Base-by-base conservation (phyloP, 2,888 invertebrate species). In the Protula sp. region DNA sequence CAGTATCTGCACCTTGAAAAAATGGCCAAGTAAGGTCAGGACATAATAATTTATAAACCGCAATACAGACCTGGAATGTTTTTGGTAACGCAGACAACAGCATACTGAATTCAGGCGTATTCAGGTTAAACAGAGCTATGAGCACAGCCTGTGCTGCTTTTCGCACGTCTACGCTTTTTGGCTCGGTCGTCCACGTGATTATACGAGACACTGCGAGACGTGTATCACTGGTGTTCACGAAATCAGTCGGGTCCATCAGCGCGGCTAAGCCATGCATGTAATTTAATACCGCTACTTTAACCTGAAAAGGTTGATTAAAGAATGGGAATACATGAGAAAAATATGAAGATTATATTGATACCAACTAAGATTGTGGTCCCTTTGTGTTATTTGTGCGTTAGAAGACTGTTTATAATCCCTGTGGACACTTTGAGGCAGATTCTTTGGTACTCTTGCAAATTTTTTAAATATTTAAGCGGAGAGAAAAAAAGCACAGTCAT, bases 41-140 rank as follows among this genome's bases (percentile, higher is more conserved):
- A n/a, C n/a, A n/a, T n/a, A n/a, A n/a, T n/a, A n/a, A n/a, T n/a
- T n/a, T n/a, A n/a, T n/a, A n/a, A 38, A 38, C 9, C 9, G 19
- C 38, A 38, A 14, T 38, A 45, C 69, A 63, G 65, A 78, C 79
- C 74, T 79, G 79, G 77, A 80, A 79, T 71, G 77, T 70, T 71
- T 82, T 82, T 2, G 83, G 82, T 52, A 85, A 73, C 47, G 74
- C 78, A 53, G 81, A 77, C 54, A 84, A 70, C 67, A 94, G 84
- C 77, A 89, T 86, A 47, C 92, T 92, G 81, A 94, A 90, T 85
- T 93, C 88, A 31, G 91, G 88, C 1, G 94, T 89, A 81, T 93
- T 94, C 68, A 92, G 87, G 84, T 93, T 92, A 83, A 94, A 97
- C 58, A 97, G 84, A 3, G 90, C 88, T 57, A 92, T 87, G 19